phyloP scores from a whole-genome alignment of 2,797 vertebrate genomes.

The Peromyscus nudipes region DNA sequence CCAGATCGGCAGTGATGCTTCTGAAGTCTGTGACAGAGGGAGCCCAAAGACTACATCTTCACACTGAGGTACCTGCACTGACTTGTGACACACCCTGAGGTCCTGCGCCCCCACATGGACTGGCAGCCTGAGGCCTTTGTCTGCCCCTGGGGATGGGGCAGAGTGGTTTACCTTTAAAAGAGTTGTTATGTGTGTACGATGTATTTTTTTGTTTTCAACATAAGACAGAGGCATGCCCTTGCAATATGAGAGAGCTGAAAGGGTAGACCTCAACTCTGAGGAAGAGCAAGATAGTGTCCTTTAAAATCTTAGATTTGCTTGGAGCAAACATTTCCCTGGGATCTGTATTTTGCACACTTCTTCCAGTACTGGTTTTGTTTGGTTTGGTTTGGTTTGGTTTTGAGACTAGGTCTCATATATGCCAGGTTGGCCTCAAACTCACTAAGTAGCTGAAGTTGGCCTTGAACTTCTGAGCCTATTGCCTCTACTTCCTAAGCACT shows the following conservation, averaged over 20 bases:
- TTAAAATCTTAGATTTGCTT: background rate
- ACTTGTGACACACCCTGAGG: fast-evolving
- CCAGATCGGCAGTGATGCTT: background rate
- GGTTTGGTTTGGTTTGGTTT: background rate
- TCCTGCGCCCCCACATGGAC: background rate
- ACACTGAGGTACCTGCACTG: fast-evolving
- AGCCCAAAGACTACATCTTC: fast-evolving
- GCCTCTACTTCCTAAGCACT: background rate
- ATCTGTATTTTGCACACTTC: background rate
- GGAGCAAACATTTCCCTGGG: background rate
- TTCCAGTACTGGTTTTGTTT: background rate
- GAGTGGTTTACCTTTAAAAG: background rate
- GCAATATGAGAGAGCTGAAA: background rate
- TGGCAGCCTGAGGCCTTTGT: background rate
- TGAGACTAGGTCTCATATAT: background rate
- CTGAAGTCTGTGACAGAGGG: background rate
- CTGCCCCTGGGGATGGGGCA: background rate
- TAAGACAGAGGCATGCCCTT: background rate
- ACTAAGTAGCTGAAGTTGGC: background rate
- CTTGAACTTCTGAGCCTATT: background rate
- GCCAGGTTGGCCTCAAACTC: background rate
- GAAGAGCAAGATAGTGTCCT: background rate
- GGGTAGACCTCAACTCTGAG: background rate
- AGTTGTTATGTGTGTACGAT: background rate
- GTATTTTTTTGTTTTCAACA: background rate